phyloP scores from a whole-genome alignment of 2,797 vertebrate genomes.

The Bothrops alternatus region DNA sequence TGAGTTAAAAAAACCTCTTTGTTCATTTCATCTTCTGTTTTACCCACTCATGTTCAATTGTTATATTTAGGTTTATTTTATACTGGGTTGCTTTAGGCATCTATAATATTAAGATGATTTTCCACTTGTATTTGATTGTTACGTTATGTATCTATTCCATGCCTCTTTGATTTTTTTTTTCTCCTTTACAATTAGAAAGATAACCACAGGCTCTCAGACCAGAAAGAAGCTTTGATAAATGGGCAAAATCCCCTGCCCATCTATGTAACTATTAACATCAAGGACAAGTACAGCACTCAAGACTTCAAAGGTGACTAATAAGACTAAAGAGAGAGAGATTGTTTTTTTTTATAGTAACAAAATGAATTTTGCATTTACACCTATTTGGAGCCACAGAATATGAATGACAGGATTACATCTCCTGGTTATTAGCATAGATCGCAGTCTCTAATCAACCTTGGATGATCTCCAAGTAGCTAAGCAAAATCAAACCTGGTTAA shows the following conservation, averaged over 20 bases:
- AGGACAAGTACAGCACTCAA: conserved; percentile 73
- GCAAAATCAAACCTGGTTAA: background rate
- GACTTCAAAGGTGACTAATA: conserved; percentile 76
- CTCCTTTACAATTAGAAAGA: conserved; percentile 64
- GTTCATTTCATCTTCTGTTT: background rate
- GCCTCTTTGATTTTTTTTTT: background rate
- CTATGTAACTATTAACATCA: conserved; percentile 75
- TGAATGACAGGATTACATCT: background rate
- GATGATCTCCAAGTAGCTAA: background rate
- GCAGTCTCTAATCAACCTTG: background rate
- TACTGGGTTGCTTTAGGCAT: background rate
- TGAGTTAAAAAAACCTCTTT: background rate
- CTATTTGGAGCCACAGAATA: background rate
- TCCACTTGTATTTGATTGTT: background rate
- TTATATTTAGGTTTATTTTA: background rate
- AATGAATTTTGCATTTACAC: background rate
- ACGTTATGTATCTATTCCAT: background rate
- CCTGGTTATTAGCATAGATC: background rate
- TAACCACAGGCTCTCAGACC: conserved; percentile 73
- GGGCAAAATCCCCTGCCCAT: conserved; percentile 79
- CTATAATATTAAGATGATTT: background rate
- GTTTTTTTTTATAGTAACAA: background rate
- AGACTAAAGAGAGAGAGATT: background rate
- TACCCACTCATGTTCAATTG: background rate
- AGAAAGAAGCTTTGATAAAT: conserved; percentile 69